Base-by-base conservation (phyloP, 2,113 vertebrate genomes). In the Rousettus leschenaultii region DNA sequence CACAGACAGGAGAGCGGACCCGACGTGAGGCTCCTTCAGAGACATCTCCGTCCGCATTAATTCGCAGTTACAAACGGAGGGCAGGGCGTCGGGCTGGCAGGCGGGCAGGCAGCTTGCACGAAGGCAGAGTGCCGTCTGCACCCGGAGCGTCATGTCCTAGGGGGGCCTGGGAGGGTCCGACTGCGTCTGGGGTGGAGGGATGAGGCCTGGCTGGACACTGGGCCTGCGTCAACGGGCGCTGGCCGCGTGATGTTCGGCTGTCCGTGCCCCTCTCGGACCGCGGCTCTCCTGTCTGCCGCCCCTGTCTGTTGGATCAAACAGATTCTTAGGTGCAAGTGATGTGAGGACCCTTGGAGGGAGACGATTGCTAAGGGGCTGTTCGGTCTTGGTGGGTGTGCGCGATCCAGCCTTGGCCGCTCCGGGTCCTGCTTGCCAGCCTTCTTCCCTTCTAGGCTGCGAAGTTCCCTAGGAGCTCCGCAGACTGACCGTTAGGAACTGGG, bases 1-100 rank as follows among this genome's bases (percentile, higher is more conserved):
- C 83, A 28, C 12, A 26, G 96, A 74, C 97, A 70, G 89, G 82
- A 96, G 89, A 96, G 98, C 98, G 98, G 97, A 96, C 97, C 93
- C 79, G 63, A 95, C 73, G 66, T 96, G 95, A 0, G 38, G 80
- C 97, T 98, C 75, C 28, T 95, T 98, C 98, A 91, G 90, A 97
- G 96, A 97, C 90, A 57, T 97, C 98, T 98, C 97, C 97, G 97
- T 98, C 97, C 95, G 93, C 97, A 98, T 98, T 97, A 97, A 97
- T 98, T 98, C 98, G 97, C 95, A 96, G 45, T 57, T 38, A 78
- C 87, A 97, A 96, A 95, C 4, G 30, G 89, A 96, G 97, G 97
- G 43, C 86, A 5, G 0, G 5, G 78, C 73, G 21, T 79, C 22
- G 26, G 9, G 57, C 59, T 1, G 59, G 59, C 91, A 35, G 95